Conservation (phyloP, 2,113 vertebrate species). For the Haemorhous mexicanus region DNA sequence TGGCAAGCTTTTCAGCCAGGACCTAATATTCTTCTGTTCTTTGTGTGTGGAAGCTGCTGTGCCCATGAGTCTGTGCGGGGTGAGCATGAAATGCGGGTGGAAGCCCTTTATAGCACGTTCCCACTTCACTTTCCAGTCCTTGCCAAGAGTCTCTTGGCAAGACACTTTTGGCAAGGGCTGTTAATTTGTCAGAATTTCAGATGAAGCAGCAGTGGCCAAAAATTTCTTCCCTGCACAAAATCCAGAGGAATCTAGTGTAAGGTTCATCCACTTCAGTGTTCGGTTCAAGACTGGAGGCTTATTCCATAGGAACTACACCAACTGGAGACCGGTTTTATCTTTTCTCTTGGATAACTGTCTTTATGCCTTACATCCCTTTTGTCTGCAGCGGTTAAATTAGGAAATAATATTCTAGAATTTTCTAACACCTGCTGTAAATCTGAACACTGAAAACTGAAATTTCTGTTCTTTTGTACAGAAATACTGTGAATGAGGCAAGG, state of each 20-base stretch:
- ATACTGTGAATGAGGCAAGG: background rate
- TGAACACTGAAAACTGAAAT: background rate
- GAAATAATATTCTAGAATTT: background rate
- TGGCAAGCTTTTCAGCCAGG: background rate
- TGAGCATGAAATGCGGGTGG: conserved; percentile 9
- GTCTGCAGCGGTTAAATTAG: background rate
- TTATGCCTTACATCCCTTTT: background rate
- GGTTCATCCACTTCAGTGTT: background rate
- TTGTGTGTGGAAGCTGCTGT: background rate
- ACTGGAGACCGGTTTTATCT: background rate
- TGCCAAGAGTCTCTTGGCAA: background rate
- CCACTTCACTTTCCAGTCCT: background rate
- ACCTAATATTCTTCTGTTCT: background rate
- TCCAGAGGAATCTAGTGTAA: background rate
- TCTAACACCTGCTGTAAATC: background rate
- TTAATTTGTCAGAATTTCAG: conserved; percentile 20
- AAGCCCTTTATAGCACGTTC: background rate
- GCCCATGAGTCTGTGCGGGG: background rate
- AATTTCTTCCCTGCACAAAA: background rate
- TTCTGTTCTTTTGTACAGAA: background rate
- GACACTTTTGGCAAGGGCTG: background rate
- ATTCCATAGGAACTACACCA: background rate
- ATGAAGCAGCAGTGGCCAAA: background rate
- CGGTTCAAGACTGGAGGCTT: background rate
- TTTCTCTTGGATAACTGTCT: background rate